A percentile compares a stretch with the other conserved stretches of the same genome.
phyloP scores from a whole-genome alignment of 2,797 vertebrate genomes.

The Rhinogobio ventralis region DNA sequence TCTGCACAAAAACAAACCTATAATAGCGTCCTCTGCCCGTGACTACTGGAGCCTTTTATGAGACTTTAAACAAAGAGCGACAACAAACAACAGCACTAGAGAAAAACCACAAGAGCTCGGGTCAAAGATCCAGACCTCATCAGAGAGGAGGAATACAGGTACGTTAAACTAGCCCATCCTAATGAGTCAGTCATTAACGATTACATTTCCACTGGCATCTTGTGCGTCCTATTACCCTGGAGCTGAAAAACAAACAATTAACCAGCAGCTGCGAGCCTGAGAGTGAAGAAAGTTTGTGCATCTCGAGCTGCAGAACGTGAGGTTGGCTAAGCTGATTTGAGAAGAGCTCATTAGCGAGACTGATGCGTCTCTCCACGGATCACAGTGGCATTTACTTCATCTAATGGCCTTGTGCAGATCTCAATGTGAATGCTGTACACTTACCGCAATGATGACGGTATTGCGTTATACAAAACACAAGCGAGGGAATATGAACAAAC shows the following conservation, averaged over 20 bases:
- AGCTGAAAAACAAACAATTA: slow-evolving; percentile 80
- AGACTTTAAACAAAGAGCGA: not conserved
- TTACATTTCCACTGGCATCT: slow-evolving; percentile 73
- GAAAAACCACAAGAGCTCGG: not conserved
- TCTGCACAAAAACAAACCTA: not conserved
- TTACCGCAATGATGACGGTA: not conserved
- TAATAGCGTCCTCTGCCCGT: not conserved
- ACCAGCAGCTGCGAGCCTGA: too few relatives aligned
- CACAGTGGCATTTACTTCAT: slow-evolving; percentile 30
- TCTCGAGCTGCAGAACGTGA: slow-evolving; percentile 68
- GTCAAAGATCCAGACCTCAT: slow-evolving; percentile 35
- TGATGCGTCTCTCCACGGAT: slow-evolving; percentile 12
- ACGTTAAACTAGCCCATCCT: slow-evolving; percentile 62
- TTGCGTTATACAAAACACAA: slow-evolving; percentile 1
- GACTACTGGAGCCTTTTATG: not conserved
- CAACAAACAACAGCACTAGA: not conserved
- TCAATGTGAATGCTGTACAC: not conserved
- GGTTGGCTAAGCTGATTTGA: too few relatives aligned
- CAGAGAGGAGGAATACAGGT: slow-evolving; percentile 21
- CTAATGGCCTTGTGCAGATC: too few relatives aligned
- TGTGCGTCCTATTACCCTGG: slow-evolving; percentile 76
- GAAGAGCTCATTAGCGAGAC: slow-evolving; percentile 68
- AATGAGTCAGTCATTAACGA: slow-evolving; percentile 77
- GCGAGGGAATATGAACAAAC: not conserved
- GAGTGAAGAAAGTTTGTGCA: slow-evolving; percentile 77